A percentile compares a stretch with the other conserved stretches of the same genome.
phyloP scores from a whole-genome alignment of 2,797 vertebrate genomes.

The Leuciscus waleckii region DNA sequence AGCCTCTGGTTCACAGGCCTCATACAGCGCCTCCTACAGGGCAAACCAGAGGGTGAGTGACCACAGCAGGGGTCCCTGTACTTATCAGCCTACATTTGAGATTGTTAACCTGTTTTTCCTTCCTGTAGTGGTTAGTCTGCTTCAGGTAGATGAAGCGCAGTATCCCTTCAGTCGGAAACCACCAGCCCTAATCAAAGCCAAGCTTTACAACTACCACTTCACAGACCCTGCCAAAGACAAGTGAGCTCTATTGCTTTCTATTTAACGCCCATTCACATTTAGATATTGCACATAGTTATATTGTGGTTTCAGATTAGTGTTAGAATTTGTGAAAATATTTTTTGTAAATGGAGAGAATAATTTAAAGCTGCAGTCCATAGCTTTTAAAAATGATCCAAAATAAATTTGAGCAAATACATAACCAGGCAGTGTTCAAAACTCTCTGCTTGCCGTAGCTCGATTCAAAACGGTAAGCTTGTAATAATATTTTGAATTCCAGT shows the following conservation, averaged over 20 bases:
- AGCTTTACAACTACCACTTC: conserved; percentile 84
- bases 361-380: neutral
- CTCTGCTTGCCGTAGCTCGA: too few species aligned
- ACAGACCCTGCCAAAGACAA: conserved; percentile 63
- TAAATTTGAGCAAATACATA: too few species aligned
- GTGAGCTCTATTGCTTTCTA: conserved; percentile 54
- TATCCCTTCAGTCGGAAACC: conserved; percentile 80
- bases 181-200: conserved; percentile 80
- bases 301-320: neutral
- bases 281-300: neutral
- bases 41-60: conserved; percentile 78
- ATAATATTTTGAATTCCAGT: too few species aligned
- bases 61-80: neutral
- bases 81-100: neutral
- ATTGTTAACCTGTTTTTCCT: neutral
- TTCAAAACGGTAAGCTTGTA: too few species aligned
- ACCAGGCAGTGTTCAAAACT: too few species aligned
- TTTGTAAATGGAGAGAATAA: neutral
- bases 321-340: neutral
- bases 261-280: neutral
- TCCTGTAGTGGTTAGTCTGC: conserved; percentile 76
- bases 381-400: too few species aligned
- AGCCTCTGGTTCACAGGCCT: conserved; percentile 84
- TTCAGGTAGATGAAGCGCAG: conserved; percentile 72
- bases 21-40: conserved; percentile 82